These are phyloP conservation scores for Fregetta grallaria DNA, from an alignment of 2,113 vertebrate genomes.

Conservation along the genomic window DNA sequence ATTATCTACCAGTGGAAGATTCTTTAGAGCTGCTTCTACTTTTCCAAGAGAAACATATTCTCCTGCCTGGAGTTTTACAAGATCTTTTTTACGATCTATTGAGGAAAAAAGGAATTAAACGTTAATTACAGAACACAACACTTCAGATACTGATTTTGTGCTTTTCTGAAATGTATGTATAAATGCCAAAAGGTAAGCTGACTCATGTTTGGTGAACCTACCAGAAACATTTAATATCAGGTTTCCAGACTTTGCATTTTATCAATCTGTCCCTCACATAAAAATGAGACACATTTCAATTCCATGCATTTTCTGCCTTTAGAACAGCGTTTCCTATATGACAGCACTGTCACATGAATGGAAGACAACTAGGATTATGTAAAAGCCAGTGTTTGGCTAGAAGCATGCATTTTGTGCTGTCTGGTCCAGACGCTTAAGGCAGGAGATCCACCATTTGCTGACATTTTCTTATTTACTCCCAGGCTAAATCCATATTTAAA, in stretches of 20 bases:
- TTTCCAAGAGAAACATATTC: constrained; percentile 97
- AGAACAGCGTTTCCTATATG: not conserved
- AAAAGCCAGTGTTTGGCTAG: not conserved
- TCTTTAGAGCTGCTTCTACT: constrained; percentile 93
- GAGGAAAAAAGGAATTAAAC: not conserved
- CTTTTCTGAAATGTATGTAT: not conserved
- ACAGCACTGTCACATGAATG: not conserved
- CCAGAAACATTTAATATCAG: not conserved
- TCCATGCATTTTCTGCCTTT: not conserved
- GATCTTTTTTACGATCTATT: constrained; percentile 94
- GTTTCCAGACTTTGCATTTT: not conserved
- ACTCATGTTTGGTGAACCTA: not conserved
- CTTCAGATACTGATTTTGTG: not conserved
- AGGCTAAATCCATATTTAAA: not conserved
- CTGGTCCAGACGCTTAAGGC: not conserved
- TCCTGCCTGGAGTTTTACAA: constrained; percentile 95
- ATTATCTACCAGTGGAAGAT: constrained; percentile 90
- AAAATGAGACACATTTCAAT: not conserved
- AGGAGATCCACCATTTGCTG: not conserved
- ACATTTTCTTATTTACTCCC: not conserved
- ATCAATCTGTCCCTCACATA: not conserved
- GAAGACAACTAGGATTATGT: not conserved
- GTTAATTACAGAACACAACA: not conserved
- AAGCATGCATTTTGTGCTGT: not conserved
- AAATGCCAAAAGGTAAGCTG: not conserved